Percentiles rank a stretch among this genome's conserved stretches.
These are phyloP conservation scores for Pachliopta kotzebuea DNA, from an alignment of 2,888 invertebrate species.

Conservation along the genomic window DNA sequence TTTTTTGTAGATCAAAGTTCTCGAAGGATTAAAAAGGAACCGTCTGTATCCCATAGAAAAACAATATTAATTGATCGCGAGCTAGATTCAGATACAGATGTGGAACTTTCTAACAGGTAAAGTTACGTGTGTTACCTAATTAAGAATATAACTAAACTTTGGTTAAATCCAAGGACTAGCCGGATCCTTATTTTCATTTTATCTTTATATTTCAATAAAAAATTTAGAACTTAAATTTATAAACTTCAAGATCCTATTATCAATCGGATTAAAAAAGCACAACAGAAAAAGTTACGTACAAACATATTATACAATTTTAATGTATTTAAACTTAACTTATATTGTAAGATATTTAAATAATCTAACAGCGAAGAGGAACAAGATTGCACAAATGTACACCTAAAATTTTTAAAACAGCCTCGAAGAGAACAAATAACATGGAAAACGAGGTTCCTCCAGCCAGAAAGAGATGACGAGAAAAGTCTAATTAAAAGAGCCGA, in stretches of 20 bases:
- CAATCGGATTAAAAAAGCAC: too few relatives aligned
- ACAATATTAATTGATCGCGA: conserved; percentile 58
- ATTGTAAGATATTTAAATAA: background rate
- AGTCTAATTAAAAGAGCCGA: conserved; percentile 69
- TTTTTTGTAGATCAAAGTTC: conserved; percentile 37
- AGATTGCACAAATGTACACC: conserved; percentile 49
- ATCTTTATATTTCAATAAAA: too few relatives aligned
- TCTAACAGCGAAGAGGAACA: conserved; percentile 51
- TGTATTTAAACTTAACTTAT: too few relatives aligned
- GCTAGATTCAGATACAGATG: conserved; percentile 69
- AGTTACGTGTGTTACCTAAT: background rate
- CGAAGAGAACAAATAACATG: conserved; percentile 71
- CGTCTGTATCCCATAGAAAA: conserved; percentile 58
- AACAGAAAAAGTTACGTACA: too few relatives aligned
- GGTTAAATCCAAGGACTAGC: too few relatives aligned
- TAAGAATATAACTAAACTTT: too few relatives aligned
- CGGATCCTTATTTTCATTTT: too few relatives aligned
- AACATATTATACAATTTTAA: too few relatives aligned
- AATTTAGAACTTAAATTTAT: too few relatives aligned
- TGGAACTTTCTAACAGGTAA: conserved; percentile 59
- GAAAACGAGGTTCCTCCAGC: conserved; percentile 65
- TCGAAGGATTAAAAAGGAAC: conserved; percentile 48
- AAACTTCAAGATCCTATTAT: too few relatives aligned
- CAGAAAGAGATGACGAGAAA: conserved; percentile 73
- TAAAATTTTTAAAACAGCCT: conserved; percentile 59